Base-by-base conservation (phyloP, 2,113 vertebrate species). In the Tenrec ecaudatus region DNA sequence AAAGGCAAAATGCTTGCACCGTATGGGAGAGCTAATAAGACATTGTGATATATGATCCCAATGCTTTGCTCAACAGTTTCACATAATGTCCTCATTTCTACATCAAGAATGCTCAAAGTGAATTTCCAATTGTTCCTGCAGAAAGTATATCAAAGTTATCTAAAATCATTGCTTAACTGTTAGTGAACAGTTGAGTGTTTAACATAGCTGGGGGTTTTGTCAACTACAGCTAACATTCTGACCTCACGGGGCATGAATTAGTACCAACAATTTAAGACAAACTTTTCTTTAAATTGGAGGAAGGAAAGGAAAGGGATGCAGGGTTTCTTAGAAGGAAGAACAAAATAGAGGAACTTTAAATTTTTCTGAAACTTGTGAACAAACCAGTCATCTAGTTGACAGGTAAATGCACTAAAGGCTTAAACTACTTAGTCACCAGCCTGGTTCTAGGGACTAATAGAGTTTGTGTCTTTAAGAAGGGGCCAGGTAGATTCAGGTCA, bases 391-490 rank as follows among this genome's bases (percentile, higher is more conserved):
- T 76, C 60, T 82, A 86, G 85, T 47, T 66, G 68, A 84, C 29
- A 47, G 66, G 47, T 71, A 79, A 68, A 82, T 68, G 40, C 53
- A 57, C 87, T 27, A 57, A 80, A 85, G n/a, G 57, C 71, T 47
- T 53, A 53, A 5, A 53, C 89, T 76, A 58, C 64, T 69, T 57
- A 80, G 85, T 88, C 31, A 68, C 66, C 31, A n/a, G 19, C 31
- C 3, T 77, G 82, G 92, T 82, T 94, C 84, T 83, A 66, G 47
- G 78, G 69, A 95, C 81, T 86, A 81, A 84, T 71, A 85, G 71
- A 58, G 31, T 93, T 43, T 95, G 94, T 94, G 38, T 82, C 57
- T 78, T 96, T 90, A 95, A 93, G 85, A 96, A 83, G 81, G 27
- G n/a, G 33, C 47, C 87, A 33, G 81, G 75, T 91, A 38, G 33